A percentile compares a stretch with the other conserved stretches of the same genome.
phyloP scores from a whole-genome alignment of 2,113 vertebrate species.

The Albula glossodonta region DNA sequence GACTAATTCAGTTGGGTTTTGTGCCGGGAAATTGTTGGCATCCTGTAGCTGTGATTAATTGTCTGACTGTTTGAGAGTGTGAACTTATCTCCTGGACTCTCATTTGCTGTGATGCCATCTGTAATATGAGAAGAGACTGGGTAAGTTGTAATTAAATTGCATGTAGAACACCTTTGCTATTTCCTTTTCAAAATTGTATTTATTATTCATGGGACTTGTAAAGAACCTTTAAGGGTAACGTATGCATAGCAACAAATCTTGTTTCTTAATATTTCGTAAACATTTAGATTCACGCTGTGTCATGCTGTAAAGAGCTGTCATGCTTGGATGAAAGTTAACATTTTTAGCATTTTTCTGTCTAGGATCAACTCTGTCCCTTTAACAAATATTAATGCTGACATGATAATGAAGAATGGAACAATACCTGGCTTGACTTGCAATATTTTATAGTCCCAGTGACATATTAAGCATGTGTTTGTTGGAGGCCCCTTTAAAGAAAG shows the following conservation, averaged over 20 bases:
- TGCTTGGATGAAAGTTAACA: too few relatives aligned
- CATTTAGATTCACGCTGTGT: too few relatives aligned
- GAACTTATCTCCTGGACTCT: constrained; percentile 11
- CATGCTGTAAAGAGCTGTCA: too few relatives aligned
- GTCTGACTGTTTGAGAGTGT: constrained; percentile 9
- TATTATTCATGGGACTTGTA: neutral
- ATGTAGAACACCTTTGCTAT: neutral
- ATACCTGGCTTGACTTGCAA: too few relatives aligned
- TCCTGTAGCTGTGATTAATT: constrained; percentile 8
- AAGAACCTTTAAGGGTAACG: neutral
- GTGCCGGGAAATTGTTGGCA: neutral
- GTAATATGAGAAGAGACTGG: neutral
- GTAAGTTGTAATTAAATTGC: neutral
- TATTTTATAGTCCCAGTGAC: too few relatives aligned
- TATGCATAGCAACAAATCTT: too few relatives aligned
- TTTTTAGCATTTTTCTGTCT: too few relatives aligned
- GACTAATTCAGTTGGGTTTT: constrained; percentile 10
- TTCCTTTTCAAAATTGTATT: neutral
- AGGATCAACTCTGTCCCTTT: too few relatives aligned
- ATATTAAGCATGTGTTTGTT: neutral
- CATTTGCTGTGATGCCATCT: neutral
- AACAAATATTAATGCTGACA: too few relatives aligned
- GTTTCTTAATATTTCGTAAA: too few relatives aligned
- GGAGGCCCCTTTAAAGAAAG: constrained; percentile 21
- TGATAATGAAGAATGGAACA: too few relatives aligned